phyloP scores from a whole-genome alignment of 1,140 invertebrate genomes.

The Ridgeia piscesae region DNA sequence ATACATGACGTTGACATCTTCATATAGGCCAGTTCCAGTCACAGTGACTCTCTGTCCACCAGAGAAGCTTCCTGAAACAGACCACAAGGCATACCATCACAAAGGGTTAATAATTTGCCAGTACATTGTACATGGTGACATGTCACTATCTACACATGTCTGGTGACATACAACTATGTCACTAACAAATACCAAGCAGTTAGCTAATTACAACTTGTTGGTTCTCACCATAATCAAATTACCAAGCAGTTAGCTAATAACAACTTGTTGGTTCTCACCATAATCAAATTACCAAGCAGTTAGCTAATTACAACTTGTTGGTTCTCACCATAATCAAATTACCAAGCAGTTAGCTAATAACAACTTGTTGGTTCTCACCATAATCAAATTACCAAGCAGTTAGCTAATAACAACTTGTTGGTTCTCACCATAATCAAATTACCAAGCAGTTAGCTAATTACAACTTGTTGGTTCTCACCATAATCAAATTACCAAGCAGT shows the following conservation, averaged over 20 bases:
- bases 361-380: neutral
- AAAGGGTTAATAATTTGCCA: neutral
- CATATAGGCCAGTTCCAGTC: conserved; percentile 21
- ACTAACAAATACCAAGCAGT: neutral
- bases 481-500: neutral
- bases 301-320: neutral
- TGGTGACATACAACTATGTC: neutral
- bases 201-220: neutral
- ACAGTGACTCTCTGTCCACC: conserved; percentile 23
- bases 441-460: neutral
- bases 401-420: neutral
- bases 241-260: neutral
- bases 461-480: neutral
- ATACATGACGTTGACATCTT: conserved; percentile 25
- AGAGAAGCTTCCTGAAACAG: conserved; percentile 21
- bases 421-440: neutral
- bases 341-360: neutral
- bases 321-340: neutral
- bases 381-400: neutral
- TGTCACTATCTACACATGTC: neutral
- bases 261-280: neutral
- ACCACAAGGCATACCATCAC: neutral
- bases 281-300: neutral
- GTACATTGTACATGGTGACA: no score
- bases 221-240: neutral